Percentiles rank a stretch among this genome's conserved stretches.
Evolutionary conservation across 1,140 invertebrate species (phyloP).

Genomic region (Sarcophaga bullata): DNA sequence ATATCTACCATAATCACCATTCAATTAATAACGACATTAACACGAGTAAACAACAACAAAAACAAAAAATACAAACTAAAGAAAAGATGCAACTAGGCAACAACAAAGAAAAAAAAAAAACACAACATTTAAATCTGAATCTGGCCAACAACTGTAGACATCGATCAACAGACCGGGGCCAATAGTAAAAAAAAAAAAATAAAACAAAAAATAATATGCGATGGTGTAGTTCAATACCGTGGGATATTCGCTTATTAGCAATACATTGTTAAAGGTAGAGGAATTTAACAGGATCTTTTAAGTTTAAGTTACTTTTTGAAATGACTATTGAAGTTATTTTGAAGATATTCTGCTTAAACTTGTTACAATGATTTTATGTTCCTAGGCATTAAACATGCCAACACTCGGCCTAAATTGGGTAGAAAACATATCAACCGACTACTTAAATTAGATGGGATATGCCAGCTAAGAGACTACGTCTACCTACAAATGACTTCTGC

Average conservation of each 20-base stretch:
- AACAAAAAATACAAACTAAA: neutral
- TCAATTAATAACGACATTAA: neutral
- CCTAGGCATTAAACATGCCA: too few relatives aligned
- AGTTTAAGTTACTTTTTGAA: too few relatives aligned
- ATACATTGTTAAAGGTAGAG: neutral
- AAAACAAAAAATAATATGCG: neutral
- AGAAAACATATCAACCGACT: too few relatives aligned
- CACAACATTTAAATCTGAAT: neutral
- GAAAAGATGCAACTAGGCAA: conserved; percentile 9
- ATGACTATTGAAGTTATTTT: too few relatives aligned
- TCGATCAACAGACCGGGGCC: conserved; percentile 1
- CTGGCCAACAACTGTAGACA: neutral
- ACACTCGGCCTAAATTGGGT: too few relatives aligned
- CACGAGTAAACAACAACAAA: neutral
- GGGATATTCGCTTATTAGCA: neutral
- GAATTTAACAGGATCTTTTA: too few relatives aligned
- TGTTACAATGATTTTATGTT: too few relatives aligned
- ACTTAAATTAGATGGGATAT: too few relatives aligned
- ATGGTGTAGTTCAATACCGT: neutral
- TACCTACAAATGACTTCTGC: too few relatives aligned
- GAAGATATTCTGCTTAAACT: too few relatives aligned
- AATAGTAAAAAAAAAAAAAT: neutral
- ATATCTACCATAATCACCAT: neutral
- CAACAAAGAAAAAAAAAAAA: too few relatives aligned
- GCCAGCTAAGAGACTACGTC: too few relatives aligned